phyloP scores from a whole-genome alignment of 2,113 vertebrate genomes.

The Equus quagga region DNA sequence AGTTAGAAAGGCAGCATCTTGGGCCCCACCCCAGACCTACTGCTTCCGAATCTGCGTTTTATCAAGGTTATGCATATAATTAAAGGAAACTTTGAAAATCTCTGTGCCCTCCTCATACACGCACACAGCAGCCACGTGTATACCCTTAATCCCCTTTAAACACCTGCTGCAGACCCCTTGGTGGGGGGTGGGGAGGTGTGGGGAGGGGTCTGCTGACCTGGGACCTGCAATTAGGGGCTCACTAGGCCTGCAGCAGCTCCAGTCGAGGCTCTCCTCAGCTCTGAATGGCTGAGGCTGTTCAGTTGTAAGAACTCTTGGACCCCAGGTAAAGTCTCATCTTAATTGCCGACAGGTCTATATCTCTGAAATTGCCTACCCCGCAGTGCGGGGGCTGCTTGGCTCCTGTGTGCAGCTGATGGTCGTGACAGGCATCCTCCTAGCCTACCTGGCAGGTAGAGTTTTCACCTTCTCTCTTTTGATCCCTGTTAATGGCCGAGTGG shows the following conservation, averaged over 20 bases:
- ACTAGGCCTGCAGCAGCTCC: not conserved
- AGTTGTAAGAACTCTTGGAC: not conserved
- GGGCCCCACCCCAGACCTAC: not conserved
- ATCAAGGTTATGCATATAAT: not conserved
- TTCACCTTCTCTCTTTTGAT: not conserved
- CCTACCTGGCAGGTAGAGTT: slow-evolving; percentile 92
- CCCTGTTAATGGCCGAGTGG: not conserved
- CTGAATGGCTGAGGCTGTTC: not conserved
- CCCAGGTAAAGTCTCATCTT: not conserved
- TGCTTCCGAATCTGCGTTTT: not conserved
- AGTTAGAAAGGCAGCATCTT: not conserved
- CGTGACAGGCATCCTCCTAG: slow-evolving; percentile 94
- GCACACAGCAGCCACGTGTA: not conserved
- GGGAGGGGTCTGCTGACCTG: not conserved
- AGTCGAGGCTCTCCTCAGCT: not conserved
- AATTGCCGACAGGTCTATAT: slow-evolving; percentile 91
- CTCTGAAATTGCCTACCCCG: slow-evolving; percentile 94
- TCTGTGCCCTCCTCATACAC: not conserved
- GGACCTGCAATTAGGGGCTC: not conserved
- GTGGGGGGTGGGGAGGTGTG: too few species aligned
- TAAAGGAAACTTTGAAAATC: not conserved
- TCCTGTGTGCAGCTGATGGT: slow-evolving; percentile 98
- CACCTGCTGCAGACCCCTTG: not conserved
- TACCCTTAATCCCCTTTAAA: not conserved
- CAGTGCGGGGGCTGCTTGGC: slow-evolving; percentile 92